Conservation (phyloP, 2,113 vertebrate genomes). For the Pao palembangensis region DNA sequence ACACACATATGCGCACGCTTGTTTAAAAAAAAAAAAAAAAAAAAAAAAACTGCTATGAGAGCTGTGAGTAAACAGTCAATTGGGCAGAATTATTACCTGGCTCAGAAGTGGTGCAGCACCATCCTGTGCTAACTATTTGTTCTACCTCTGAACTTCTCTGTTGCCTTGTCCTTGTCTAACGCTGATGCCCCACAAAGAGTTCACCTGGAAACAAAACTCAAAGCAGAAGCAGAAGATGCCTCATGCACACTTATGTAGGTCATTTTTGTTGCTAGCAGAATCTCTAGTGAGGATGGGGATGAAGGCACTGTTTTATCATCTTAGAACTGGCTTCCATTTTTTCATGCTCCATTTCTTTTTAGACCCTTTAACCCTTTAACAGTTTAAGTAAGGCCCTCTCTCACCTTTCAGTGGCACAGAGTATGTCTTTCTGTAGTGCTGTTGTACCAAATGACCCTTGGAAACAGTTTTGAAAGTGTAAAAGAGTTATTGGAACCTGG, state of each 20-base stretch:
- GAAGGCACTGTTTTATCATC: slow-evolving; percentile 39
- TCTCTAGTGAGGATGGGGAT: slow-evolving; percentile 32
- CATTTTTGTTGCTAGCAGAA: slow-evolving; percentile 27
- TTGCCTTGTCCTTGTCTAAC: not conserved
- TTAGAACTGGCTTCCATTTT: slow-evolving; percentile 4
- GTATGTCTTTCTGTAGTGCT: not conserved
- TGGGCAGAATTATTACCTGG: slow-evolving; percentile 33
- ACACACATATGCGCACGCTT: not conserved
- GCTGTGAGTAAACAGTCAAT: no score
- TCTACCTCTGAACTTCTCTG: not conserved
- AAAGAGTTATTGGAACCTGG: no score
- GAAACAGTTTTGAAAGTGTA: no score
- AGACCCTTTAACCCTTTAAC: not conserved
- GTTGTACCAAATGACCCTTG: no score
- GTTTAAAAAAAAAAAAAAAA: not conserved
- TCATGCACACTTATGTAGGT: slow-evolving; percentile 48
- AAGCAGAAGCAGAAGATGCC: slow-evolving; percentile 13
- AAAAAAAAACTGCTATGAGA: no score
- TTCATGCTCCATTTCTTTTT: slow-evolving; percentile 14
- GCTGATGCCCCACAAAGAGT: not conserved
- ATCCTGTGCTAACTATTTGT: not conserved
- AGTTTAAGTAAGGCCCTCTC: not conserved
- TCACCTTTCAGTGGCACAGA: not conserved
- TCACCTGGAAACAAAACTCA: slow-evolving; percentile 1
- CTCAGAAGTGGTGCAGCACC: slow-evolving; percentile 5